Evolutionary conservation across 1,140 invertebrate genomes (phyloP).

Genomic region (Drosophila tristis): DNA sequence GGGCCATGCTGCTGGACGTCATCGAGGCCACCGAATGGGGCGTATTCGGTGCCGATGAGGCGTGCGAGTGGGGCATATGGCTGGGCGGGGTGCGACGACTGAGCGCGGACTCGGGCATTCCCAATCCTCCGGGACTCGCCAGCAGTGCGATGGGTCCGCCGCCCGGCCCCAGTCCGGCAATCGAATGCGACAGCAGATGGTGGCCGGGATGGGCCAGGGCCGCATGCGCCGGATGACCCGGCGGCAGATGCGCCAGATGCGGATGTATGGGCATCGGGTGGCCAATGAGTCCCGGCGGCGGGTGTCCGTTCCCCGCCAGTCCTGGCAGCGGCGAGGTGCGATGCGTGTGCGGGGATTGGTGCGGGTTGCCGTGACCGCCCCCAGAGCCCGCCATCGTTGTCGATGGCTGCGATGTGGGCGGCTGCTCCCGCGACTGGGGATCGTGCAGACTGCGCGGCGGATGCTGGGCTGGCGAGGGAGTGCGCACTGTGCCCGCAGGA

Average conservation of each 20-base stretch:
- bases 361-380: constrained; percentile 45
- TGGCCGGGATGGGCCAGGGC: constrained; percentile 76
- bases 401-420: constrained; percentile 59
- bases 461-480: constrained; percentile 78
- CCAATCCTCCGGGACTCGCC: constrained; percentile 73
- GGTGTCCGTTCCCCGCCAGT: constrained; percentile 56
- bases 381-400: constrained; percentile 53
- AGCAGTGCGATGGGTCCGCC: constrained; percentile 74
- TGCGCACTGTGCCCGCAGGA: constrained; percentile 82
- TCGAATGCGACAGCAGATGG: constrained; percentile 76
- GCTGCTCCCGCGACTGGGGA: constrained; percentile 59
- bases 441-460: constrained; percentile 71
- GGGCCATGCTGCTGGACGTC: constrained; percentile 55
- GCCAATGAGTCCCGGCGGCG: constrained; percentile 72
- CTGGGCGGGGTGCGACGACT: constrained; percentile 78
- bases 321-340: constrained; percentile 77
- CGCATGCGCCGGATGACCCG: constrained; percentile 79
- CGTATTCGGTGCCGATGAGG: constrained; percentile 61
- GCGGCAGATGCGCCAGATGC: constrained; percentile 78
- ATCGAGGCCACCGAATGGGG: constrained; percentile 68
- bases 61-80: constrained; percentile 70
- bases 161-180: constrained; percentile 73
- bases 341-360: constrained; percentile 76
- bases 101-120: constrained; percentile 71
- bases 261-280: constrained; percentile 81